These are phyloP conservation scores for Epizoanthus stellaris DNA, from an alignment of 92 coral and sea anemone genomes.

Conservation along the genomic window DNA sequence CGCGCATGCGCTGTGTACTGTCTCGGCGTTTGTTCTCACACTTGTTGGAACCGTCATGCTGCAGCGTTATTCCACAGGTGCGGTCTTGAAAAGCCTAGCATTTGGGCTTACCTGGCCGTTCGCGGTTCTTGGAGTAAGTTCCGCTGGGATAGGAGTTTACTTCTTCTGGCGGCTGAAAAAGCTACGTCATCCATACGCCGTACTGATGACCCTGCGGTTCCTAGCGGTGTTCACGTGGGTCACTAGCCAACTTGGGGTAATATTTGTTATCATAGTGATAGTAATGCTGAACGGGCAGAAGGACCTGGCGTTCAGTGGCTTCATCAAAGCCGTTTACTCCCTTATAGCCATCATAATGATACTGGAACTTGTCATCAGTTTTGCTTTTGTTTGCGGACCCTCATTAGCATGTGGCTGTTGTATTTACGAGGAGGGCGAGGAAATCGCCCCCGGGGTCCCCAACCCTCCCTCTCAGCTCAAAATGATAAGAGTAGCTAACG, in stretches of 20 bases:
- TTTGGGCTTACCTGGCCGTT: slow-evolving; percentile 32
- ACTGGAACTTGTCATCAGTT: slow-evolving; percentile 1
- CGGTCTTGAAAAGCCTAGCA: background rate
- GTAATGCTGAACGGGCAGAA: no score
- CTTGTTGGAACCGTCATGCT: slow-evolving; percentile 32
- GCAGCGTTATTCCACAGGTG: background rate
- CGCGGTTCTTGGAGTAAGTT: slow-evolving; percentile 1
- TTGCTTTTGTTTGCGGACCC: slow-evolving; percentile 17
- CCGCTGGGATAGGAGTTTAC: background rate
- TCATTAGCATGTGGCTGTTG: slow-evolving; percentile 29
- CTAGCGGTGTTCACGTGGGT: background rate
- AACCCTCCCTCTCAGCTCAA: slow-evolving; percentile 26
- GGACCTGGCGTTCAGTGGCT: background rate
- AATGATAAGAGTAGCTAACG: slow-evolving; percentile 6
- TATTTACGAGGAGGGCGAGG: slow-evolving; percentile 45
- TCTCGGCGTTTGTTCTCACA: slow-evolving; percentile 23
- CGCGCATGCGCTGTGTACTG: slow-evolving; percentile 13
- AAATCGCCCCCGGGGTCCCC: slow-evolving; percentile 25
- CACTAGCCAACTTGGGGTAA: no score
- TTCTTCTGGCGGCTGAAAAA: slow-evolving; percentile 9
- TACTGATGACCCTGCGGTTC: slow-evolving; percentile 17
- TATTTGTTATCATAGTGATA: no score
- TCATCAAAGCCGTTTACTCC: slow-evolving; percentile 16
- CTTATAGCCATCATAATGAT: slow-evolving; percentile 22
- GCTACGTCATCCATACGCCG: slow-evolving; percentile 4